Evolutionary conservation across 2,113 vertebrate genomes (phyloP), one percentile per base, ranked within the genome.

Genomic region (Pterocles orientalis): DNA sequence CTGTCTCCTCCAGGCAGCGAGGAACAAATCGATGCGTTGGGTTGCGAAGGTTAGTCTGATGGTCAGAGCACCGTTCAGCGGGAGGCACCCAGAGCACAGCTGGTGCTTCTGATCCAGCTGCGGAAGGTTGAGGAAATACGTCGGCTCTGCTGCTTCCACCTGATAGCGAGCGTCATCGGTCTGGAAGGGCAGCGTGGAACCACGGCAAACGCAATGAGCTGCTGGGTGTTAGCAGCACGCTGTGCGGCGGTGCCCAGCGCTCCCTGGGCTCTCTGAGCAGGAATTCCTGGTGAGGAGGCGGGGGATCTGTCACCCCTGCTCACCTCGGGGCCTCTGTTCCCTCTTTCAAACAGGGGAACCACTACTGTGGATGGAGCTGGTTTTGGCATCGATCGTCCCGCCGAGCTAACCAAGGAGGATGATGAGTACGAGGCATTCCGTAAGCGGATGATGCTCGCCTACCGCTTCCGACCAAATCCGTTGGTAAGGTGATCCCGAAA

Each of bases 371-470:
- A 99, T 2, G 99, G 99, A 2, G 99, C 99, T 0, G 99, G 99
- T 0, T 99, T 99, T 5, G 99, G 99, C 53, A 98, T 99, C 1
- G 99, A 99, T 24, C 98, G 99, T 20, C 99, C 99, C 0, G 99
- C 99, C 0, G 99, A 99, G 83, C 98, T 99, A 2, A 93, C 93
- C 47, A 99, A 98, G 97, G 98, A 97, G 36, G 99, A 99, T 1
- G 99, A 99, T 3, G 99, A 99, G 93, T 99, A 99, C 4, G 99
- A 99, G n/a, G 99, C 99, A 2, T 99, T 99, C 93, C 98, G 99
- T 5, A 99, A 99, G 71, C 98, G 99, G 64, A 99, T 99, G 99
- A 99, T 99, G 99, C 97, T 99, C 45, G 99, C 99, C 4, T 99
- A 99, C 94, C 98, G 99, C 48, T 99, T 99, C 98, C 98, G 99